A percentile compares a stretch with the other conserved stretches of the same genome.
These are phyloP conservation scores for Chloroceryle amazona DNA, from an alignment of 2,797 vertebrate genomes.

Conservation along the genomic window DNA sequence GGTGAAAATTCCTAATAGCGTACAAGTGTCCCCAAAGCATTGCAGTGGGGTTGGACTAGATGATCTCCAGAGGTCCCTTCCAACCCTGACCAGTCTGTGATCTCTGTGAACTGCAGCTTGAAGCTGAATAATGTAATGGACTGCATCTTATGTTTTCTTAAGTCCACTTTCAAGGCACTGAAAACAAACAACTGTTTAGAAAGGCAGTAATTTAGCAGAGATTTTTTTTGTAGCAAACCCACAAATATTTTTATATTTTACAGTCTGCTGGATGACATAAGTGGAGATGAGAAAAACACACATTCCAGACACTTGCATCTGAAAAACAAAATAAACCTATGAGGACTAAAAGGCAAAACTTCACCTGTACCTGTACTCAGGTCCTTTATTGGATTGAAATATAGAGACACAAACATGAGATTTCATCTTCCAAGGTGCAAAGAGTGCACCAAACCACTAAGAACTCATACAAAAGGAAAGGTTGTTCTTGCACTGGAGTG, in stretches of 20 bases:
- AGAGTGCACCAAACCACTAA: background rate
- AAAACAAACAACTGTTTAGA: slow-evolving; percentile 48
- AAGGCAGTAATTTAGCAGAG: slow-evolving; percentile 32
- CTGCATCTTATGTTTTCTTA: background rate
- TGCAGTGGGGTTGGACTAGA: background rate
- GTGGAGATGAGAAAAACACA: slow-evolving; percentile 22
- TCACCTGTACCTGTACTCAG: background rate
- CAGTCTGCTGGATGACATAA: slow-evolving; percentile 53
- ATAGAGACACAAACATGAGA: background rate
- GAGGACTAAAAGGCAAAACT: slow-evolving; percentile 15
- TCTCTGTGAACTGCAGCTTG: background rate
- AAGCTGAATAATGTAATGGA: background rate
- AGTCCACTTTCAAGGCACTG: slow-evolving; percentile 1
- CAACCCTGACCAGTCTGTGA: background rate
- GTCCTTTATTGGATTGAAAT: background rate
- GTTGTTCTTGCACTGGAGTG: background rate
- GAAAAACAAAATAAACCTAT: background rate
- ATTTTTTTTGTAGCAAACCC: slow-evolving; percentile 40
- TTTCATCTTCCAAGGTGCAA: slow-evolving; percentile 11
- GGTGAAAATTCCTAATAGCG: background rate
- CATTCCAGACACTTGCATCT: background rate
- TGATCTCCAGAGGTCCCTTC: background rate
- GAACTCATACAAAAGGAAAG: slow-evolving; percentile 10
- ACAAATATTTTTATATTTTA: slow-evolving; percentile 60
- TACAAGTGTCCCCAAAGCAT: background rate